Percentiles rank a stretch among this genome's conserved stretches.
These are phyloP conservation scores for Heliconius charithonia DNA, from an alignment of 2,888 invertebrate genomes.

Conservation along the genomic window DNA sequence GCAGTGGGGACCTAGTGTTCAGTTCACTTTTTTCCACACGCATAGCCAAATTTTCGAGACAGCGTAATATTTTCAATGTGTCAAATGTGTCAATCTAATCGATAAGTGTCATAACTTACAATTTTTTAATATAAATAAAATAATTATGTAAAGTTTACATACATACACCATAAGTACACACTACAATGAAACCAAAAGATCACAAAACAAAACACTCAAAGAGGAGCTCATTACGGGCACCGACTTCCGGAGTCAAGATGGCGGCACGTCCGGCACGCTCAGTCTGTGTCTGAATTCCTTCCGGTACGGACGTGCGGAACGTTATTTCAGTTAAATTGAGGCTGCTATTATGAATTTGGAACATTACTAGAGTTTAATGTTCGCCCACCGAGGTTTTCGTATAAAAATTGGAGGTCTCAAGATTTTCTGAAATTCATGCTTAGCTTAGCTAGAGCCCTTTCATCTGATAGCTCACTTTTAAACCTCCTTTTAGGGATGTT, in stretches of 20 bases:
- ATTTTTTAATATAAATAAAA: neutral
- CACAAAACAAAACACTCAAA: constrained; percentile 47
- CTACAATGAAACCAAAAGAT: constrained; percentile 33
- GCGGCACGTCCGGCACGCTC: constrained; percentile 53
- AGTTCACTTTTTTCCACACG: no score
- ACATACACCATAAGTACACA: neutral
- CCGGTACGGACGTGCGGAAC: constrained; percentile 52
- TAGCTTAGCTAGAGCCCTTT: no score
- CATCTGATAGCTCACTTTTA: no score
- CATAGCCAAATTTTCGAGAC: no score
- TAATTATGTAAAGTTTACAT: neutral
- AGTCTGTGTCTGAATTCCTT: constrained; percentile 53
- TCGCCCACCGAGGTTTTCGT: no score
- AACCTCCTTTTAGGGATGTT: no score
- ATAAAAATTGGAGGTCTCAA: no score
- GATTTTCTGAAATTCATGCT: no score
- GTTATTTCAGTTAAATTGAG: constrained; percentile 45
- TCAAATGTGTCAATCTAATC: no score
- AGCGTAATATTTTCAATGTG: neutral
- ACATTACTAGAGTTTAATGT: neutral
- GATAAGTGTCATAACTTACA: neutral
- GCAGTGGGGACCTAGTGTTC: no score
- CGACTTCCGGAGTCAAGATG: constrained; percentile 53
- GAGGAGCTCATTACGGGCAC: constrained; percentile 54
- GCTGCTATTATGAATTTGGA: constrained; percentile 41